Conservation (phyloP, 2,113 vertebrate genomes). For the Hippoglossus stenolepis region DNA sequence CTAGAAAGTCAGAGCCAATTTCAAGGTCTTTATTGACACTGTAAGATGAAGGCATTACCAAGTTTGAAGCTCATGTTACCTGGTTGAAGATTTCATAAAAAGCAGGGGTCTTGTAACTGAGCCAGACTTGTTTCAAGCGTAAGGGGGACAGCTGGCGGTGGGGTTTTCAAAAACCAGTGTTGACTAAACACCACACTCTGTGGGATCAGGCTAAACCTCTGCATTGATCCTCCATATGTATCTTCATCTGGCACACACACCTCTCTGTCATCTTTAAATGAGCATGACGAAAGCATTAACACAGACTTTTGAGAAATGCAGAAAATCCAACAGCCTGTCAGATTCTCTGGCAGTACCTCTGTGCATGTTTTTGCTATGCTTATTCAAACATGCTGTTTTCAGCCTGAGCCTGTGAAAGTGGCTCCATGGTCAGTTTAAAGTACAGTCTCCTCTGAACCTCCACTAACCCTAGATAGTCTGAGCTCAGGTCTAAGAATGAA, state of each 20-base stretch:
- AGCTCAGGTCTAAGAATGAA: not conserved
- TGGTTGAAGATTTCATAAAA: slow-evolving; percentile 47
- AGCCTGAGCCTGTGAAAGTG: not conserved
- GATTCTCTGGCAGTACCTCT: not conserved
- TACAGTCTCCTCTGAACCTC: not conserved
- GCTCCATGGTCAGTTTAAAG: not conserved
- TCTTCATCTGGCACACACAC: not conserved
- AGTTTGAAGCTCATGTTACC: slow-evolving; percentile 58
- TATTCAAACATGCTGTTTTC: slow-evolving; percentile 12
- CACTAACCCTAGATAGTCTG: not conserved
- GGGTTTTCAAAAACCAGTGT: slow-evolving; percentile 31
- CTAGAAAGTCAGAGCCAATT: slow-evolving; percentile 49
- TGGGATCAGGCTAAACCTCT: slow-evolving; percentile 24
- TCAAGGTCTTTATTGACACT: slow-evolving; percentile 52
- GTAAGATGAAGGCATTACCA: slow-evolving; percentile 17
- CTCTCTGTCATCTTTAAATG: too few species aligned
- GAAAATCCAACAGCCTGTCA: not conserved
- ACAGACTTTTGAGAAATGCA: not conserved
- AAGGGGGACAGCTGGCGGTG: slow-evolving; percentile 25
- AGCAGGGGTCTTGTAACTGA: slow-evolving; percentile 48
- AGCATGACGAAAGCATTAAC: too few species aligned
- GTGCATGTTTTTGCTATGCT: not conserved
- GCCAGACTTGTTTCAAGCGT: slow-evolving; percentile 41
- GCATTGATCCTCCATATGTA: not conserved
- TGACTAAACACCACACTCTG: slow-evolving; percentile 49